Base-by-base conservation (phyloP, 2,797 vertebrate genomes). In the Alauda arvensis region DNA sequence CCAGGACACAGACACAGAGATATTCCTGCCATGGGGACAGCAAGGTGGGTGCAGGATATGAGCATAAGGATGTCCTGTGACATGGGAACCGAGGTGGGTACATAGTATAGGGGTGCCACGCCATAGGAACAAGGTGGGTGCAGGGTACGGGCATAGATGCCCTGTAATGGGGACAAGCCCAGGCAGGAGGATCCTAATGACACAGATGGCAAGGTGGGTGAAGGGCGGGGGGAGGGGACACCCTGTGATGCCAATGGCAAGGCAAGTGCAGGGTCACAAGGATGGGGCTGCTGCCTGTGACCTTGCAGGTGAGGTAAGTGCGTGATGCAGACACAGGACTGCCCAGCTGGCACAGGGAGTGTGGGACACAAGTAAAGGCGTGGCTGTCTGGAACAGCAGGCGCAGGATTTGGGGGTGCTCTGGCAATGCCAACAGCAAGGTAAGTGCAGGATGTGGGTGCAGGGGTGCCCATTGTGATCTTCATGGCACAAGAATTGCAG, bases 391-490 rank as follows among this genome's bases (percentile, higher is more conserved):
- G 13, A 60, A 4, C 14, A 61, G 48, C 39, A 29, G 21, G 59
- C 31, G 20, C 39, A 20, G 40, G 33, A 49, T 25, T 26, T 46
- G 55, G n/a, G 33, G 19, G 15, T 24, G 19, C 20, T 71, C 26
- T 34, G 33, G 39, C 34, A 13, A 19, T 16, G 19, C 23, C 8
- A 33, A 9, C 33, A 37, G 33, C 66, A 46, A 77, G 61, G 45
- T 82, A 29, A 51, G 56, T 69, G 56, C 28, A 18, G 56, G 45
- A 26, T 52, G 33, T 12, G n/a, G 46, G 42, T 24, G 24, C 28
- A 20, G 48, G 15, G 8, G 24, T 40, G 24, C n/a, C 17, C 2
- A 0, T 39, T 5, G 7, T 51, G n/a, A 45, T 29, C 49, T 69
- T 39, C 13, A 7, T 18, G 46, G 48, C 26, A 46, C 53, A 12